Percentiles rank a stretch among this genome's conserved stretches.
These are phyloP conservation scores for Dicranocentrus wangi DNA, from an alignment of 2,888 invertebrate genomes.

Conservation along the genomic window DNA sequence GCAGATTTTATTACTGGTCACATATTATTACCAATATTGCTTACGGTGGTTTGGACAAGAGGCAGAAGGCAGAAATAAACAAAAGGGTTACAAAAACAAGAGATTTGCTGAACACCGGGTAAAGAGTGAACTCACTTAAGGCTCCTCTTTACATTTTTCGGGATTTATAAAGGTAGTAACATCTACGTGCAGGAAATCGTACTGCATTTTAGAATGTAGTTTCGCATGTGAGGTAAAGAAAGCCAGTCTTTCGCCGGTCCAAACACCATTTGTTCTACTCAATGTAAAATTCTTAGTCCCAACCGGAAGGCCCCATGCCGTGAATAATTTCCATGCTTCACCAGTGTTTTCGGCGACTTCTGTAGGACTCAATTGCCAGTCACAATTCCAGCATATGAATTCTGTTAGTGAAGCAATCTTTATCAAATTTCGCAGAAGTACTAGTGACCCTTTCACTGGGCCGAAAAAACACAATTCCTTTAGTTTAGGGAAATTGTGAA, in stretches of 20 bases:
- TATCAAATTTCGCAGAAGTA: constrained; percentile 38
- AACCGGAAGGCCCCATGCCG: background rate
- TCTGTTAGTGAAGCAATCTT: constrained; percentile 29
- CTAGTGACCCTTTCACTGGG: constrained; percentile 8
- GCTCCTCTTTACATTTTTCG: no score
- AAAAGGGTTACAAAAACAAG: no score
- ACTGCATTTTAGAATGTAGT: constrained; percentile 43
- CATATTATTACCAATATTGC: no score
- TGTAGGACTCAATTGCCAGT: constrained; percentile 11
- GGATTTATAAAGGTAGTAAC: no score
- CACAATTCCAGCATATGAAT: constrained; percentile 27
- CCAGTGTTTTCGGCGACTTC: background rate
- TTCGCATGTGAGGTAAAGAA: background rate
- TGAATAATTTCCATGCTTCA: constrained; percentile 10
- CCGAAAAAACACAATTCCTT: constrained; percentile 40
- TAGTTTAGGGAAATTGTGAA: constrained; percentile 45
- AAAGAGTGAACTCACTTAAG: no score
- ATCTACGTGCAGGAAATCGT: constrained; percentile 41
- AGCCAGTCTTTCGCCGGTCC: constrained; percentile 38
- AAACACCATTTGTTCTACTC: constrained; percentile 21
- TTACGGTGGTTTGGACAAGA: no score
- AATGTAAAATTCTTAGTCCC: constrained; percentile 46
- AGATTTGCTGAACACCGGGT: no score
- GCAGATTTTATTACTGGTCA: no score
- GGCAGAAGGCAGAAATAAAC: no score